Conservation (phyloP, 2,113 vertebrate species). For the Pteropus alecto region DNA sequence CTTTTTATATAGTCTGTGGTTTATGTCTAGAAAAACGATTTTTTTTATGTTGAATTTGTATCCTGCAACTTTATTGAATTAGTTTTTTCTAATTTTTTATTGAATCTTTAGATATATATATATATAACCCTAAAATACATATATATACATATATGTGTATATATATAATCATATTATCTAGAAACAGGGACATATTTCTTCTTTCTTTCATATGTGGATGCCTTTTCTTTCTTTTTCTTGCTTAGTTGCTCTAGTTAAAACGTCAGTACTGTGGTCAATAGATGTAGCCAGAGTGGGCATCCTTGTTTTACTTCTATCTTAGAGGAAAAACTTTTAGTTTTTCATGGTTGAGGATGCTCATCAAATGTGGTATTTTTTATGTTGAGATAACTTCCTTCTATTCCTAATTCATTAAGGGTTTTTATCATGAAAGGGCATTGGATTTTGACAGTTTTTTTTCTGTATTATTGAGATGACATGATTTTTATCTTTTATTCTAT, state of each 20-base stretch:
- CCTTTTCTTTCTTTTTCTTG: not conserved
- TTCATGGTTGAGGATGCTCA: not conserved
- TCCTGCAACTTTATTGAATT: not conserved
- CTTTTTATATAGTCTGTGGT: not conserved
- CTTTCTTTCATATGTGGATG: not conserved
- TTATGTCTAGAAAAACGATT: not conserved
- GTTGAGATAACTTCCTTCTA: not conserved
- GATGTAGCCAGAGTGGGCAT: not conserved
- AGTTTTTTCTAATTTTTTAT: not conserved
- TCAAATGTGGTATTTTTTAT: not conserved
- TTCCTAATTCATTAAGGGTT: not conserved
- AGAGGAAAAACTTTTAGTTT: not conserved
- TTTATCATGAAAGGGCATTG: not conserved
- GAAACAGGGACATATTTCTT: not conserved
- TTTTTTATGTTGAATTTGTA: not conserved
- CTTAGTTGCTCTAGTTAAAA: not conserved
- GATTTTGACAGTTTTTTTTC: not conserved
- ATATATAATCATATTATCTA: not conserved
- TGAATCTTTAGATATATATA: not conserved
- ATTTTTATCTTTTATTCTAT: not conserved
- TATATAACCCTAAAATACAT: too few relatives aligned
- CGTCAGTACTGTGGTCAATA: not conserved
- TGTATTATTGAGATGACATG: not conserved
- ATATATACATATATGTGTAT: too few relatives aligned
- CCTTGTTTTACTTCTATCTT: not conserved